Evolutionary conservation across 2,113 vertebrate species (phyloP), one percentile per base, ranked within the genome.

Genomic region (Periophthalmus modestus): DNA sequence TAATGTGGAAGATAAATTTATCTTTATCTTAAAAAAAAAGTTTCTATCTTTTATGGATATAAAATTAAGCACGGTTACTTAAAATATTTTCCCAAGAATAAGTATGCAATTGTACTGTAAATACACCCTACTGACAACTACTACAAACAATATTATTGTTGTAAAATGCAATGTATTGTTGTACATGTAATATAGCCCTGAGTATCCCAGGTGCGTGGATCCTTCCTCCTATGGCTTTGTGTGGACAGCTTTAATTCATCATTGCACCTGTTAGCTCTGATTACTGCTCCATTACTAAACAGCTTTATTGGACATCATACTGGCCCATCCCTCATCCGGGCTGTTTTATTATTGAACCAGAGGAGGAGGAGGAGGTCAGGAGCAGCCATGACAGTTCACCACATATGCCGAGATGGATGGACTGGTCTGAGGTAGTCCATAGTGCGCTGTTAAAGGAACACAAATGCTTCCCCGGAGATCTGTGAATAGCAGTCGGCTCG

Each of bases 291-390:
- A 39, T 80, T 61, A 65, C 68, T 73, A 52, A 85, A 73, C 58
- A 61, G 77, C 50, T 82, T 86, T 78, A 83, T 77, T 78, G 77
- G 66, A 66, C 52, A 74, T 84, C 81, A 80, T 21, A 72, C 68
- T 66, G 71, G 75, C 62, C 77, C 68, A 74, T 66, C 52, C 14
- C 66, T 74, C 19, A 50, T 87, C 78, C 65, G n/a, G 43, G 47
- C 71, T 71, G 68, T 63, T 68, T 75, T 72, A 70, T 66, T 67
- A 36, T 63, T 66, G 61, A 73, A 54, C 18, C 47, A 23, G 16
- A 59, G 59, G 24, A 5, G 4, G 57, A 59, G 34, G 59, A 70
- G 68, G 54, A 68, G 75, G 76, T 69, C 16, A 2, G 24, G 43
- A 58, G 77, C 75, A 62, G 77, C 75, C 80, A 76, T 18, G 68